phyloP scores from a whole-genome alignment of 2,888 invertebrate genomes.

The Trichopria drosophilae region DNA sequence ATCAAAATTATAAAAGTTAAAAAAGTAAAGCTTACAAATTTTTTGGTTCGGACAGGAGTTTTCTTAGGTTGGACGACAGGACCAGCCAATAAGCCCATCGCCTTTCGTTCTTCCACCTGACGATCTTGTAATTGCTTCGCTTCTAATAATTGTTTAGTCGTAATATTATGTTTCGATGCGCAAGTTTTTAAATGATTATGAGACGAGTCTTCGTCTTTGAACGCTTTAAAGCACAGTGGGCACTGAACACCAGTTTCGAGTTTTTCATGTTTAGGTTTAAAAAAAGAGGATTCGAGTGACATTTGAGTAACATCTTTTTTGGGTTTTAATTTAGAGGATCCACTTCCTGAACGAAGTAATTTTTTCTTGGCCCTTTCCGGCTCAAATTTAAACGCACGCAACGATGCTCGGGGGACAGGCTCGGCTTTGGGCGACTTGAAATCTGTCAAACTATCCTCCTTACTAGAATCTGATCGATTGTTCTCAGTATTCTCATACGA shows the following conservation, averaged over 20 bases:
- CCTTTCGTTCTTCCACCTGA: constrained; percentile 54
- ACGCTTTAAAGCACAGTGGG: constrained; percentile 53
- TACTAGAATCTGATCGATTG: too few species aligned
- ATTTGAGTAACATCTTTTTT: constrained; percentile 39
- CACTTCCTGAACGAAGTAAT: constrained; percentile 19
- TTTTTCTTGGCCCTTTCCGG: constrained; percentile 32
- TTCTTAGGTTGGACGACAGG: constrained; percentile 42
- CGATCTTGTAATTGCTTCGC: constrained; percentile 56
- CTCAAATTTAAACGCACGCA: constrained; percentile 28
- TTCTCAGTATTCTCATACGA: too few species aligned
- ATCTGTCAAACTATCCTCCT: constrained; percentile 48
- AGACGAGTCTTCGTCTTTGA: constrained; percentile 41
- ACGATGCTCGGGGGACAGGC: background rate
- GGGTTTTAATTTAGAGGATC: constrained; percentile 13
- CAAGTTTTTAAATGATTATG: constrained; percentile 55
- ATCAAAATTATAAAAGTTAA: constrained; percentile 6
- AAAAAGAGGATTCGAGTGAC: constrained; percentile 49
- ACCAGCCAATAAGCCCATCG: constrained; percentile 55
- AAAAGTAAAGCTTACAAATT: constrained; percentile 35
- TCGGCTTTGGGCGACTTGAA: constrained; percentile 48
- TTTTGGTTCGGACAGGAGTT: constrained; percentile 31
- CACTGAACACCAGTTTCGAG: constrained; percentile 38
- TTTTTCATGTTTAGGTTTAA: constrained; percentile 37
- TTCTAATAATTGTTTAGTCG: constrained; percentile 51
- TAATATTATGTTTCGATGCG: constrained; percentile 53